Base-by-base conservation (phyloP, 2,113 vertebrate species). In the Platysteira castanea region DNA sequence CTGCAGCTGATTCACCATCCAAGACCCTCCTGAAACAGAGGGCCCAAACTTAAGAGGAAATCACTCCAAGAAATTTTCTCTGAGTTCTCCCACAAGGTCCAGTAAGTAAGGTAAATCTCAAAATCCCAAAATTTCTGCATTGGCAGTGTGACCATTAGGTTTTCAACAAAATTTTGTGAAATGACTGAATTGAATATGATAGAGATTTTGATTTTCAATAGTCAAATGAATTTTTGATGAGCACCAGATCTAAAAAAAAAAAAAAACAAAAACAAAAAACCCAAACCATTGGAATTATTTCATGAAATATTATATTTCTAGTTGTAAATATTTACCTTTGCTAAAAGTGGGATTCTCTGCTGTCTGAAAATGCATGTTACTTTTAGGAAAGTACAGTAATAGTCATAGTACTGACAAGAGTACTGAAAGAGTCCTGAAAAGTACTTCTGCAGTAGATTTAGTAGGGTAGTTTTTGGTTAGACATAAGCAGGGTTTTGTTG, bases 61-160 rank as follows among this genome's bases (percentile, higher is more conserved):
- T 56, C 11, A 50, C 20, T 59, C 31, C 15, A 5, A 57, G 33
- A 84, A 80, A 59, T 68, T 46, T 87, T 68, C 26, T 63, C 14
- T 27, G 31, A 65, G 3, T 77, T 81, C 33, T 60, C 39, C 26
- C 23, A 1, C 60, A 41, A 70, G 30, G 13, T 56, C 68, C 82
- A 19, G 26, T 59, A 76, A 52, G 24, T 16, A 61, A 41, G 15
- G 11, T 50, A 71, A 76, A 68, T 44, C 31, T 76, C 52, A 67
- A n/a, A n/a, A n/a, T n/a, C n/a, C n/a, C 50, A 75, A 52, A 17
- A n/a, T 53, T 31, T 75, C 37, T 59, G 2, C 27, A 19, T 4
- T 44, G 31, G 3, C 26, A 31, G 54, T 86, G 11, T 54, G 42
- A 46, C 35, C 0, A 0, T 80, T 76, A 79, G 3, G 6, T 69